phyloP scores from a whole-genome alignment of 2,113 vertebrate genomes.

The Esox niger region DNA sequence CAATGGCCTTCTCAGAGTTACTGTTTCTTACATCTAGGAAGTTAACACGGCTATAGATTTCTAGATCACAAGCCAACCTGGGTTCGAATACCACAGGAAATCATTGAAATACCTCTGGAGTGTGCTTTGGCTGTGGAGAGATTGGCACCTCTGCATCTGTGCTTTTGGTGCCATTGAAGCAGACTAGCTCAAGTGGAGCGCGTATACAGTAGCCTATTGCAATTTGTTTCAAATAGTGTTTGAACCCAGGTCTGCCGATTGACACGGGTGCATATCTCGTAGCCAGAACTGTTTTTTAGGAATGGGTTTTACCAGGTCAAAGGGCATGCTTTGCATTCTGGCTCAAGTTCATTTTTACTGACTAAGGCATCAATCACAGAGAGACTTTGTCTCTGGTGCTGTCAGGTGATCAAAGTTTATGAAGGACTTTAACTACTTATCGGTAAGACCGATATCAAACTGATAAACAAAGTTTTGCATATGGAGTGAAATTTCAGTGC shows the following conservation, averaged over 20 bases:
- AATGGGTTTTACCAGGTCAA: background rate
- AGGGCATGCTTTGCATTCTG: constrained; percentile 12
- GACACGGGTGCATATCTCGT: background rate
- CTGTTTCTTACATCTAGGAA: background rate
- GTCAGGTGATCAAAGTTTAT: background rate
- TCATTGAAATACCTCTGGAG: no score
- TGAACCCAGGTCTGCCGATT: background rate
- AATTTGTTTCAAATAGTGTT: background rate
- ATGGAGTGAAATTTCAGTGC: constrained; percentile 30
- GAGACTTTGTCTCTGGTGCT: constrained; percentile 6
- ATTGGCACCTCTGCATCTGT: no score
- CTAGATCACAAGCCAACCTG: no score
- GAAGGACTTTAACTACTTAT: constrained; percentile 12
- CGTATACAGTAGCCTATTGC: background rate
- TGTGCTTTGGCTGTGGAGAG: no score
- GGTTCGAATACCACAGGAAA: no score
- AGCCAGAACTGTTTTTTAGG: background rate
- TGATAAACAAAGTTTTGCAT: constrained; percentile 13
- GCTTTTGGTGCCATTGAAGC: no score
- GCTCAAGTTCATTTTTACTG: constrained; percentile 5
- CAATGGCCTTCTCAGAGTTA: constrained; percentile 21
- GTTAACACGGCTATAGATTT: background rate
- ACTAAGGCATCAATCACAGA: constrained; percentile 28
- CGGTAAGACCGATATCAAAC: constrained; percentile 15
- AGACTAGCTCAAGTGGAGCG: no score